Base-by-base conservation (phyloP, 2,113 vertebrate species). In the Pheucticus melanocephalus region DNA sequence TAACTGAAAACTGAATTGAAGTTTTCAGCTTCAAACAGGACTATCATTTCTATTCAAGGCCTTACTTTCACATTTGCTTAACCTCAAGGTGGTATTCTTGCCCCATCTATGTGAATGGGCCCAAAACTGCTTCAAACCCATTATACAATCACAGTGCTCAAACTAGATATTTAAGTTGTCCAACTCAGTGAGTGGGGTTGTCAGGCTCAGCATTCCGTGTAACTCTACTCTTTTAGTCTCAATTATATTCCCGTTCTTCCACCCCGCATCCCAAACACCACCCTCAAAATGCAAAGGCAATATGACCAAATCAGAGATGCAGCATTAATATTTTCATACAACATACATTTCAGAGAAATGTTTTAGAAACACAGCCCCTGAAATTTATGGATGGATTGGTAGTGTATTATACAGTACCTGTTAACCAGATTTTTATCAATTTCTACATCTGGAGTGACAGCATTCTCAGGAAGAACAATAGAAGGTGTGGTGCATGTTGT, bases 391-490 rank as follows among this genome's bases (percentile, higher is more conserved):
- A 82, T 39, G 80, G 57, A 45, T 47, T 42, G 42, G 3, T 48
- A 82, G 69, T 33, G 30, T 56, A 76, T 89, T 60, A 54, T 56
- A 48, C 12, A 68, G 48, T 98, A 98, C 98, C 98, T 98, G 97
- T 97, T 97, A 80, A 95, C 64, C 70, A 97, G 93, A 54, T 96
- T 98, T 96, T 85, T 97, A 83, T 97, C 97, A 21, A 96, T 94
- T 54, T 99, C 98, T 96, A 95, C 97, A 54, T 98, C 98, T 60
- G 96, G 44, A 4, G 86, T 64, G 64, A 94, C 80, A 78, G 97
- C 97, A 97, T 98, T 98, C 95, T 98, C 98, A 53, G 98, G 99
- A 92, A 99, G 98, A 90, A 99, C 91, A 54, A 99, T 99, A 50
- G 98, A 97, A 75, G 99, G 99, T 60, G 98, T 97, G 15, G 92